These are phyloP conservation scores for Vimba vimba DNA, from an alignment of 2,113 vertebrate species.

Conservation along the genomic window DNA sequence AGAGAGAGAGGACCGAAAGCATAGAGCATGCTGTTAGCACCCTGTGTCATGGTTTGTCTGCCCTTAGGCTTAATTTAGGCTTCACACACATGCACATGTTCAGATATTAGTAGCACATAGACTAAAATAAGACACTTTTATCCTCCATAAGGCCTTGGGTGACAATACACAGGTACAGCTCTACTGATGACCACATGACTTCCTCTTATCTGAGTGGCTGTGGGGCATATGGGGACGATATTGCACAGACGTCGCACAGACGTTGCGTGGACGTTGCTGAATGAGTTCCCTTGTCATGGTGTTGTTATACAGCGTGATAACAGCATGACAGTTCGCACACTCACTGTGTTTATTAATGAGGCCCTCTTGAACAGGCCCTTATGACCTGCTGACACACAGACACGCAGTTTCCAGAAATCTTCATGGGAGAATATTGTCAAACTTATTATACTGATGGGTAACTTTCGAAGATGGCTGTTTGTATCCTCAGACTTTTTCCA, in stretches of 20 bases:
- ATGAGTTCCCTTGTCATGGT: constrained; percentile 49
- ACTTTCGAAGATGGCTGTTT: constrained; percentile 15
- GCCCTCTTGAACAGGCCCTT: constrained; percentile 53
- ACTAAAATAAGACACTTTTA: not conserved
- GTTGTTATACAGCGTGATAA: constrained; percentile 61
- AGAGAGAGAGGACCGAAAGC: constrained; percentile 25
- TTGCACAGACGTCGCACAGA: constrained; percentile 60
- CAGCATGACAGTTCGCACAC: constrained; percentile 56
- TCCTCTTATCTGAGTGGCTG: not conserved
- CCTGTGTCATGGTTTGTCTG: constrained; percentile 49
- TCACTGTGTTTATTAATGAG: constrained; percentile 63
- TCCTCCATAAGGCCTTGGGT: not conserved
- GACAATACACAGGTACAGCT: not conserved
- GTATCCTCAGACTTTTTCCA: not conserved
- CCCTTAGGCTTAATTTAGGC: constrained; percentile 54
- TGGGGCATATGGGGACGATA: constrained; percentile 55
- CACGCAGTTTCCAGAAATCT: constrained; percentile 18
- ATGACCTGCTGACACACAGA: constrained; percentile 59
- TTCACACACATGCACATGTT: constrained; percentile 37
- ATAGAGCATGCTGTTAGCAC: constrained; percentile 46
- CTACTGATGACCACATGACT: constrained; percentile 21
- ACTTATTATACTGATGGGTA: not conserved
- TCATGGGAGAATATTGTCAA: not conserved
- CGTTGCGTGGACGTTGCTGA: constrained; percentile 62
- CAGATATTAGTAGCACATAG: constrained; percentile 1